Evolutionary conservation across 1,140 invertebrate species (phyloP).

Genomic region (Bilobella aurantiaca): DNA sequence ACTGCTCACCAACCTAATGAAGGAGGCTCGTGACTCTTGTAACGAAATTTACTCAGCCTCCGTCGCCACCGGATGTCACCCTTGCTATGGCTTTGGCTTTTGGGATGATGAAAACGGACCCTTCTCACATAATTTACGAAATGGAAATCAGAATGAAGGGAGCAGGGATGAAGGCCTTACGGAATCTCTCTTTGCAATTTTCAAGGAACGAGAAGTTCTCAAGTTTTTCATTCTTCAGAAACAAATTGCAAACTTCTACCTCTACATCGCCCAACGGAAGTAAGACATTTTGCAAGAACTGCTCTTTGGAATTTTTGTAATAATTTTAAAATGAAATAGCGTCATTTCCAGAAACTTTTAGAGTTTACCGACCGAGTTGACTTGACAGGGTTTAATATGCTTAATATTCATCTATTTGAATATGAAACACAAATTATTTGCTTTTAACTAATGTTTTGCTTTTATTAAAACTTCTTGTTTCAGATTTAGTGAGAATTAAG

Average conservation of each 20-base stretch:
- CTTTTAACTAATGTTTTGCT: too few relatives aligned
- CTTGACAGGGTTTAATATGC: too few relatives aligned
- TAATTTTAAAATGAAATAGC: too few relatives aligned
- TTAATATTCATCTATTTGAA: too few relatives aligned
- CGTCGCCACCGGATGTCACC: neutral
- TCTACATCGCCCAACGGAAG: constrained; percentile 40
- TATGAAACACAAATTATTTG: too few relatives aligned
- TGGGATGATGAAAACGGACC: constrained; percentile 10
- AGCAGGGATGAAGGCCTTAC: constrained; percentile 13
- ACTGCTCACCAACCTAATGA: constrained; percentile 37
- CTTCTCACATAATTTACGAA: neutral
- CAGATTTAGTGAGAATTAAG: too few relatives aligned
- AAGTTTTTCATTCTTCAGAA: constrained; percentile 27
- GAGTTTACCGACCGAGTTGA: too few relatives aligned
- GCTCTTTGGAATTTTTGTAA: too few relatives aligned
- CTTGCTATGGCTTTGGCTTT: constrained; percentile 4
- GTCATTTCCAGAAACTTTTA: too few relatives aligned
- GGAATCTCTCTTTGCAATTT: constrained; percentile 27
- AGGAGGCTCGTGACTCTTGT: constrained; percentile 29
- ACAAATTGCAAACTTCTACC: constrained; percentile 29
- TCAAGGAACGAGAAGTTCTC: constrained; percentile 28
- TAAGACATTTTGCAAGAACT: constrained; percentile 33
- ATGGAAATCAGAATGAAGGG: neutral
- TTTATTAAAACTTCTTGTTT: too few relatives aligned
- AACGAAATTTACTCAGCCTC: constrained; percentile 26